phyloP scores from a whole-genome alignment of 1,140 invertebrate genomes.

The Hyles vespertilio region DNA sequence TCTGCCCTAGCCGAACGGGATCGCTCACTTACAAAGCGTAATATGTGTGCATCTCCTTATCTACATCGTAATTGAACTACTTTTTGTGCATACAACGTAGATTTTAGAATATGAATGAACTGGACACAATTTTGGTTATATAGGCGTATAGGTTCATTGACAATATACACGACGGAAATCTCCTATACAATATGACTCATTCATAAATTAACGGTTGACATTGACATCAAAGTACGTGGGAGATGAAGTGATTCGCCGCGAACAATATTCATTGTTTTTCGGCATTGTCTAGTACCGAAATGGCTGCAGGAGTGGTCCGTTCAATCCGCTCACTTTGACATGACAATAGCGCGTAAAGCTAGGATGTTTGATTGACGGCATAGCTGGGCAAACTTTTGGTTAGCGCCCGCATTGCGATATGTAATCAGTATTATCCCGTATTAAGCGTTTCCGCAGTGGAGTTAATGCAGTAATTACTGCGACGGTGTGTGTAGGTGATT shows the following conservation, averaged over 20 bases:
- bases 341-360: constrained; percentile 21
- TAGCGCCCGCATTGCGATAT: constrained; percentile 29
- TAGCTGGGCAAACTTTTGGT: constrained; percentile 28
- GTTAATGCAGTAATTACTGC: constrained; percentile 45
- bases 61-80: too few relatives aligned
- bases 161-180: too few relatives aligned
- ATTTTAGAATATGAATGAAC: too few relatives aligned
- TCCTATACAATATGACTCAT: too few relatives aligned
- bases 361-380: constrained; percentile 29
- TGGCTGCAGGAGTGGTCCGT: constrained; percentile 2
- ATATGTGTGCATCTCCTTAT: too few relatives aligned
- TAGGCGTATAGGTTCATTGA: too few relatives aligned
- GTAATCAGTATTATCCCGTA: constrained; percentile 41
- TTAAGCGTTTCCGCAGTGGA: constrained; percentile 36
- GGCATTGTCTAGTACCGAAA: constrained; percentile 4
- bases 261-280: neutral
- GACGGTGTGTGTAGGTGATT: constrained; percentile 40
- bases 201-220: too few relatives aligned
- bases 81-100: too few relatives aligned
- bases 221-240: too few relatives aligned
- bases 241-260: neutral
- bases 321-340: constrained; percentile 15
- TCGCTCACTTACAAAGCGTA: too few relatives aligned
- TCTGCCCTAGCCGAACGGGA: too few relatives aligned
- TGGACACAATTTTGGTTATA: too few relatives aligned